These are phyloP conservation scores for Chionis minor DNA, from an alignment of 2,113 vertebrate species.

Conservation along the genomic window DNA sequence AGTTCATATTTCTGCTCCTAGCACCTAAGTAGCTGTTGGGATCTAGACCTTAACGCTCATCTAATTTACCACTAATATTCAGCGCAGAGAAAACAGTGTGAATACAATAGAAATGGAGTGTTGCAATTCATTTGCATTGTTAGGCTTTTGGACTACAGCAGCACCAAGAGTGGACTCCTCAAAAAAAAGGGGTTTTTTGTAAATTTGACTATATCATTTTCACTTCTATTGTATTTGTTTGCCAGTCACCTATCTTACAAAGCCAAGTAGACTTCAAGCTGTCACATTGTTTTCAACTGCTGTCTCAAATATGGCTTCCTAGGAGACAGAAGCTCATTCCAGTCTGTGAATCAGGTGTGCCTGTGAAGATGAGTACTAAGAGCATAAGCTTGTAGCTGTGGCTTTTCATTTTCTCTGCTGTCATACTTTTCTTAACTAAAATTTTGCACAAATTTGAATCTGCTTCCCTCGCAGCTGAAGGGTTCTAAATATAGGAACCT, in stretches of 20 bases:
- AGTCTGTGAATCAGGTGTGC: background rate
- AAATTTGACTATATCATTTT: background rate
- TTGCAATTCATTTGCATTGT: background rate
- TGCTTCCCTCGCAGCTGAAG: background rate
- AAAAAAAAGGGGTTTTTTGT: background rate
- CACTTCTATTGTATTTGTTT: background rate
- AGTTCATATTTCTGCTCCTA: background rate
- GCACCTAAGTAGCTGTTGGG: background rate
- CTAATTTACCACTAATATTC: background rate
- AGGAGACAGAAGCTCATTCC: slow-evolving; percentile 6
- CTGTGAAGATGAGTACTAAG: background rate
- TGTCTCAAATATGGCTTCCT: background rate
- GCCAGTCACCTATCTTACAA: background rate
- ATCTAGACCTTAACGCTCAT: background rate
- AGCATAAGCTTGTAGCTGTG: background rate
- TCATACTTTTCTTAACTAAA: background rate
- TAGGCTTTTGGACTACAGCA: background rate
- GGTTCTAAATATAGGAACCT: background rate
- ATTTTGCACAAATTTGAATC: background rate
- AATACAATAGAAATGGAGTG: background rate
- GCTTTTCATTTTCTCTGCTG: background rate
- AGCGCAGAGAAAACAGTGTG: background rate
- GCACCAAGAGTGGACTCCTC: background rate
- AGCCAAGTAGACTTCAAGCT: background rate
- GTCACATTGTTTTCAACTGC: background rate